These are phyloP conservation scores for Saturnia japonica DNA, from an alignment of 2,888 invertebrate genomes.

Conservation along the genomic window DNA sequence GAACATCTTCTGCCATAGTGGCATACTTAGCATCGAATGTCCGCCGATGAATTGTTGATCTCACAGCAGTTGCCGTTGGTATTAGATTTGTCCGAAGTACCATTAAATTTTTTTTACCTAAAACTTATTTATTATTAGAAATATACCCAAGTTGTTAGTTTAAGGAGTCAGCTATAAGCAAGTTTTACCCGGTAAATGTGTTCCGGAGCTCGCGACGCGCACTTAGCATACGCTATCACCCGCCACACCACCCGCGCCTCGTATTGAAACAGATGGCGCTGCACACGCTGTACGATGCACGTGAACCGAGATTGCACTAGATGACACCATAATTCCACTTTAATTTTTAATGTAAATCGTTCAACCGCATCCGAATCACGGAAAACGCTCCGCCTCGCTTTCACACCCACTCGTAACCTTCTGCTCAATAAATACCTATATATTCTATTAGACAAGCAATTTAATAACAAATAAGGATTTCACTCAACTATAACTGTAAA, in stretches of 20 bases:
- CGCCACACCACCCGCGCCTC: neutral
- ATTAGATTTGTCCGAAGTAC: too few species aligned
- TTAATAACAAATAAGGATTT: neutral
- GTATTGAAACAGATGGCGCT: neutral
- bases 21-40: too few species aligned
- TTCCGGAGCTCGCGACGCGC: conserved; percentile 17
- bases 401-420: neutral
- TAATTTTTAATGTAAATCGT: conserved; percentile 5
- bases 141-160: conserved; percentile 10
- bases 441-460: neutral
- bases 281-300: conserved; percentile 16
- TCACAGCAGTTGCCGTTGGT: too few species aligned
- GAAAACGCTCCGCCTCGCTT: neutral
- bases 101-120: too few species aligned
- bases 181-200: conserved; percentile 21
- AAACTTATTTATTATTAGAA: neutral
- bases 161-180: conserved; percentile 8
- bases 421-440: neutral
- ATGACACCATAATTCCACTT: conserved; percentile 7
- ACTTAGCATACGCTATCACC: conserved; percentile 20
- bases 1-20: too few species aligned
- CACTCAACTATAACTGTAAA: neutral
- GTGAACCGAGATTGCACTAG: conserved; percentile 19
- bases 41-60: too few species aligned
- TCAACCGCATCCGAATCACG: neutral